Evolutionary conservation across 2,888 invertebrate genomes (phyloP).

Genomic region (Sinelater perroti): DNA sequence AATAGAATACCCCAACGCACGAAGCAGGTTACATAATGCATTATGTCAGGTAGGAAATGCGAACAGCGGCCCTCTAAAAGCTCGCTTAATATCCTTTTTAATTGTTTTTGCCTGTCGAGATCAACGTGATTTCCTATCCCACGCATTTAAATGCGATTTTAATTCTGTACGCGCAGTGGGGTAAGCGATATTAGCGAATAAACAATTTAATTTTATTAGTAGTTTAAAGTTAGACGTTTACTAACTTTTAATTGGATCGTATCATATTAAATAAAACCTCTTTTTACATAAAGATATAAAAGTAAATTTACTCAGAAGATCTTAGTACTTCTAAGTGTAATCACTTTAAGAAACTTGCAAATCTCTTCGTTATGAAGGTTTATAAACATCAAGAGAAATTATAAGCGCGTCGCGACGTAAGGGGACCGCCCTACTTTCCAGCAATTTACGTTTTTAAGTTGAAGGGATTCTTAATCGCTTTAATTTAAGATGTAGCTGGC

Average conservation of each 20-base stretch:
- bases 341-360: no score
- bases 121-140: background rate
- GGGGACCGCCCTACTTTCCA: background rate
- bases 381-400: no score
- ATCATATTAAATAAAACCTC: no score
- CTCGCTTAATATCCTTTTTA: constrained; percentile 12
- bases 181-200: background rate
- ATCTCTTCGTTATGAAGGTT: no score
- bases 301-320: no score
- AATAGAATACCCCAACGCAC: constrained; percentile 22
- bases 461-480: constrained; percentile 5
- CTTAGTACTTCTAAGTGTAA: no score
- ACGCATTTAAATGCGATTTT: background rate
- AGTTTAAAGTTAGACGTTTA: background rate
- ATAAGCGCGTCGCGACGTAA: no score
- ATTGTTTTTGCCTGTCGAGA: constrained; percentile 6
- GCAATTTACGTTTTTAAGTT: background rate
- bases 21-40: constrained; percentile 18
- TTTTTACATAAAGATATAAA: no score
- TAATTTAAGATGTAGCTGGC: constrained; percentile 5
- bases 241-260: background rate
- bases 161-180: background rate
- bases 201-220: background rate
- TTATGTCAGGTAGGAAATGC: constrained; percentile 24
- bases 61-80: constrained; percentile 9